These are phyloP conservation scores for Erynnis tages DNA, from an alignment of 2,888 invertebrate genomes.

Conservation along the genomic window DNA sequence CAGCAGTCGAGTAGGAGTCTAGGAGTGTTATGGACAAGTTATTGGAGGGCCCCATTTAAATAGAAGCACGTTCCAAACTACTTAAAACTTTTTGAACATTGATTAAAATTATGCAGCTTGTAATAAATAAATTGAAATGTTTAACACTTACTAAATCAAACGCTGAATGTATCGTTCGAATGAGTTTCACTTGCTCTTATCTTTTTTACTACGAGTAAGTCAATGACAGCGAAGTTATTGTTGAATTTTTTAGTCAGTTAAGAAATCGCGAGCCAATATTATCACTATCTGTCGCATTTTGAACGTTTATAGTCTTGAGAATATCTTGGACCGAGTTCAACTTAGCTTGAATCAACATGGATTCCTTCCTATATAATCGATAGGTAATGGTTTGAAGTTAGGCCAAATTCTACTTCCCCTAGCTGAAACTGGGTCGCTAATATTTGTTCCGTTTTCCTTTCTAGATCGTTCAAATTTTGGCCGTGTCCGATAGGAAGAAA, in stretches of 20 bases:
- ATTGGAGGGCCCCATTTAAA: neutral
- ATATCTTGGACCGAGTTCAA: neutral
- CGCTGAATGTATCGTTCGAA: too few species aligned
- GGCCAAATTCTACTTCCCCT: constrained; percentile 30
- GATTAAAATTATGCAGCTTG: too few species aligned
- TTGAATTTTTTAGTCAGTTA: too few species aligned
- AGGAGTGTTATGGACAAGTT: constrained; percentile 22
- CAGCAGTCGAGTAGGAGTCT: constrained; percentile 42
- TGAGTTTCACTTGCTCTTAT: too few species aligned
- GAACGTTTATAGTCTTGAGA: too few species aligned
- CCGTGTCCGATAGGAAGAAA: neutral
- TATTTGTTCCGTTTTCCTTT: constrained; percentile 42
- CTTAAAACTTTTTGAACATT: too few species aligned
- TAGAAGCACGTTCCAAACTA: neutral
- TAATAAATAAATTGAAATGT: too few species aligned
- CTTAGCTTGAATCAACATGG: neutral
- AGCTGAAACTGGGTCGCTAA: constrained; percentile 36
- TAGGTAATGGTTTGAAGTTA: constrained; percentile 33
- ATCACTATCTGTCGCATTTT: too few species aligned
- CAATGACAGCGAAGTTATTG: too few species aligned
- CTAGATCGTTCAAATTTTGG: constrained; percentile 11
- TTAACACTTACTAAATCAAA: too few species aligned
- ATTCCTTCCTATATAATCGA: constrained; percentile 26
- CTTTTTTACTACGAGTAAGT: too few species aligned
- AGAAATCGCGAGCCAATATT: too few species aligned